These are phyloP conservation scores for Oryzias sinensis DNA, from an alignment of 2,797 vertebrate genomes.

Conservation along the genomic window DNA sequence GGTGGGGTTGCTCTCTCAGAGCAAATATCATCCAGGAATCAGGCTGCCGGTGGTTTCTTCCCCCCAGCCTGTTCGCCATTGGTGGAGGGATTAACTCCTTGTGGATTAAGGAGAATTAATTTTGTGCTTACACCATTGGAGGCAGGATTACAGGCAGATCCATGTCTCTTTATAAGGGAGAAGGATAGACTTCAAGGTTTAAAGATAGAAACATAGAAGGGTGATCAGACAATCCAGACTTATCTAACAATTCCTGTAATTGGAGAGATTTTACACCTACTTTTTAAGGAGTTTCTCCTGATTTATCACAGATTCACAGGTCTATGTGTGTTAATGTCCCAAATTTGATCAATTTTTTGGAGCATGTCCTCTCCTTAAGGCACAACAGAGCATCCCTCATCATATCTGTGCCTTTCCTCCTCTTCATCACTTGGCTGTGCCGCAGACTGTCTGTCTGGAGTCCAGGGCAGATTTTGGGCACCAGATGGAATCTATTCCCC, in stretches of 20 bases:
- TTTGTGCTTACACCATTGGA: slow-evolving; percentile 82
- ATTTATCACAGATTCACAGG: neutral
- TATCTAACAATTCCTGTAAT: slow-evolving; percentile 6
- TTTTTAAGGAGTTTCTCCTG: no score
- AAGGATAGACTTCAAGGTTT: slow-evolving; percentile 40
- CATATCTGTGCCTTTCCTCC: slow-evolving; percentile 19
- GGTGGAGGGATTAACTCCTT: slow-evolving; percentile 78
- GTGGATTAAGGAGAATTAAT: slow-evolving; percentile 83
- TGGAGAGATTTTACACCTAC: slow-evolving; percentile 1
- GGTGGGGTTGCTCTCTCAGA: slow-evolving; percentile 25
- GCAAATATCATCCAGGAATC: slow-evolving; percentile 53
- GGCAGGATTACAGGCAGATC: slow-evolving; percentile 79
- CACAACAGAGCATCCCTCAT: slow-evolving; percentile 15
- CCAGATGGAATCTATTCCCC: slow-evolving; percentile 68
- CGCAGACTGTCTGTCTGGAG: slow-evolving; percentile 49
- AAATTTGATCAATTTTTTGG: neutral
- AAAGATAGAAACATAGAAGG: slow-evolving; percentile 55
- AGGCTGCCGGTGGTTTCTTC: slow-evolving; percentile 48
- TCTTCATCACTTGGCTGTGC: slow-evolving; percentile 30
- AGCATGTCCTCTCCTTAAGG: slow-evolving; percentile 12
- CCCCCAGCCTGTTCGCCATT: slow-evolving; percentile 56
- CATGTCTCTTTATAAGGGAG: slow-evolving; percentile 64
- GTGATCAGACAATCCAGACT: slow-evolving; percentile 27
- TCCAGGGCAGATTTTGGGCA: slow-evolving; percentile 69
- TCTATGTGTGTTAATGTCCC: slow-evolving; percentile 1